phyloP scores from a whole-genome alignment of 2,797 vertebrate genomes.

The Erithacus rubecula region DNA sequence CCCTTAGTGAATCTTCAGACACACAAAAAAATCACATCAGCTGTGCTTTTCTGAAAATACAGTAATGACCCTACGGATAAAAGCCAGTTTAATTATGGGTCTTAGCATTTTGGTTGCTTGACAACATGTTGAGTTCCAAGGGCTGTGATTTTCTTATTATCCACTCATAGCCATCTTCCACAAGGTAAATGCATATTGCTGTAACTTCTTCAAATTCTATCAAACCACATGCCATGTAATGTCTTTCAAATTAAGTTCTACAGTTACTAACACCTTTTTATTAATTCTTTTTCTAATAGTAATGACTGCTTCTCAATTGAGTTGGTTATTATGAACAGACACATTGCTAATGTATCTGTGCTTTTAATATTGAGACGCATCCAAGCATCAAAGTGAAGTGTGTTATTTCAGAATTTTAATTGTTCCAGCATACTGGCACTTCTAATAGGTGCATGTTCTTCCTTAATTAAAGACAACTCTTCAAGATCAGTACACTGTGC shows the following conservation, averaged over 20 bases:
- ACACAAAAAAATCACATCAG: background rate
- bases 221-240: background rate
- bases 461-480: conserved; percentile 54
- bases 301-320: background rate
- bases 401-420: conserved; percentile 54
- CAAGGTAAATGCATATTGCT: background rate
- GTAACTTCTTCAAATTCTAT: background rate
- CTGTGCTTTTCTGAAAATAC: background rate
- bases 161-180: background rate
- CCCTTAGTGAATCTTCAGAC: background rate
- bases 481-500: conserved; percentile 27
- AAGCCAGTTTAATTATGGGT: background rate
- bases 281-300: background rate
- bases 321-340: conserved; percentile 15
- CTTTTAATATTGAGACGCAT: conserved; percentile 37
- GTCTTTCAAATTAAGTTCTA: conserved; percentile 9
- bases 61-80: background rate
- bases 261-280: background rate
- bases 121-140: background rate
- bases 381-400: conserved; percentile 38
- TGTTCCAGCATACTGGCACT: conserved; percentile 36
- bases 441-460: conserved; percentile 29
- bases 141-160: background rate
- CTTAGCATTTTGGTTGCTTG: background rate
- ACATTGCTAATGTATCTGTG: conserved; percentile 11